Base-by-base conservation (phyloP, 92 coral and sea anemone genomes). In the Desmophyllum pertusum region DNA sequence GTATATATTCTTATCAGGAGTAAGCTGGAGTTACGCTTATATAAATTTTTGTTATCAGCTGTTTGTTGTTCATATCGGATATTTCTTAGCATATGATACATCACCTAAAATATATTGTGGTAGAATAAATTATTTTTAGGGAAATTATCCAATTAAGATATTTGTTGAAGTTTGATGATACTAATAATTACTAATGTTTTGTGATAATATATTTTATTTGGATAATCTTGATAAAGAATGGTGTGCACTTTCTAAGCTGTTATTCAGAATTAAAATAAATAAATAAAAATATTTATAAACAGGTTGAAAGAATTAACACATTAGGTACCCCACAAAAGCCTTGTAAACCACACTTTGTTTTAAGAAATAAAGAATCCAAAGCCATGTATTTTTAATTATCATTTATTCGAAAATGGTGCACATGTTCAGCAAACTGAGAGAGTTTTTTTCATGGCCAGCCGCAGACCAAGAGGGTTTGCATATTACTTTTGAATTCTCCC, bases 111-210 rank as follows among this genome's bases (percentile, higher is more conserved):
- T 36, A 67, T 67, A 17, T 67, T 35, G 73, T 38, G 21, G 25
- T 39, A 31, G 27, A 35, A 15, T 13, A 37, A 67, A 35, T 33
- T 36, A 75, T 50, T 51, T 75, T 38, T 76, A n/a, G n/a, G 81
- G 81, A 57, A 37, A 53, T 76, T 11, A 38, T 53, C 81, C 81
- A 76, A 76, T 53, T 53, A 37, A 30, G 45, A 52, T 31, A 50
- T 51, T 38, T 50, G 1, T 4, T 35, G 5, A 37, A 23, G 23
- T 0, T 66, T 66, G 27, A 35, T 65, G 71, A 66, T 35, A 3
- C 21, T 36, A 4, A 7, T 66, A 40, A 10, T 64, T 19, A 6
- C 10, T 67, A 35, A 30, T 15, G 31, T 31, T 35, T 66, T 33
- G n/a, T 66, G 10, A 66, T 5, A 31, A 19, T 67, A 14, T 37